Conservation (phyloP, 2,797 vertebrate species). For the Neosilurus mollespiculum region DNA sequence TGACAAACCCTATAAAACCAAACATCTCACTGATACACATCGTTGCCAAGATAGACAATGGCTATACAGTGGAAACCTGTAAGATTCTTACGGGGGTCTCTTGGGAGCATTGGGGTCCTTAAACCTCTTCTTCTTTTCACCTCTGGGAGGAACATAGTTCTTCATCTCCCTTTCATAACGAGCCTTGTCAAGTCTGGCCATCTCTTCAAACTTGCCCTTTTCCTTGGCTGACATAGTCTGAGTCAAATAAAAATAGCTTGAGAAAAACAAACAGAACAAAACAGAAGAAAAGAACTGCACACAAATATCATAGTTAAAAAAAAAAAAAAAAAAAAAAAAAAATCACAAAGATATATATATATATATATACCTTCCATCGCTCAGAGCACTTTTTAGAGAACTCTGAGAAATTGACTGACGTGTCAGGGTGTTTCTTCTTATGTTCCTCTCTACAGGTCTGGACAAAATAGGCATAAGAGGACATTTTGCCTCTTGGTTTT, state of each 20-base stretch:
- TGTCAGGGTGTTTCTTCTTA: conserved; percentile 98
- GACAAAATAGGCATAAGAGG: conserved; percentile 98
- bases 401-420: conserved; percentile 96
- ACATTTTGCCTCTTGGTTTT: conserved; percentile 99
- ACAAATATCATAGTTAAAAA: neutral
- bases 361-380: conserved; percentile 90
- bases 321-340: conserved; percentile 21
- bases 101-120: conserved; percentile 99
- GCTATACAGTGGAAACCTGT: neutral
- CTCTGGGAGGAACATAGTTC: conserved; percentile 89
- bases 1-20: neutral
- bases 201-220: conserved; percentile 96
- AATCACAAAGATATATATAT: no score
- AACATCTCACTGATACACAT: neutral
- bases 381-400: conserved; percentile 99
- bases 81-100: conserved; percentile 92
- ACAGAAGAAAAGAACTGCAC: conserved; percentile 18
- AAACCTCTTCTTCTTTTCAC: conserved; percentile 94
- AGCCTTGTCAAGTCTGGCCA: conserved; percentile 93
- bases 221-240: conserved; percentile 96
- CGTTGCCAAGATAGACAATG: neutral
- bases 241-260: neutral
- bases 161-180: conserved; percentile 98
- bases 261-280: no score
- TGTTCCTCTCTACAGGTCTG: conserved; percentile 98